Base-by-base conservation (phyloP, 2,797 vertebrate genomes). In the Cichlasoma orientale region DNA sequence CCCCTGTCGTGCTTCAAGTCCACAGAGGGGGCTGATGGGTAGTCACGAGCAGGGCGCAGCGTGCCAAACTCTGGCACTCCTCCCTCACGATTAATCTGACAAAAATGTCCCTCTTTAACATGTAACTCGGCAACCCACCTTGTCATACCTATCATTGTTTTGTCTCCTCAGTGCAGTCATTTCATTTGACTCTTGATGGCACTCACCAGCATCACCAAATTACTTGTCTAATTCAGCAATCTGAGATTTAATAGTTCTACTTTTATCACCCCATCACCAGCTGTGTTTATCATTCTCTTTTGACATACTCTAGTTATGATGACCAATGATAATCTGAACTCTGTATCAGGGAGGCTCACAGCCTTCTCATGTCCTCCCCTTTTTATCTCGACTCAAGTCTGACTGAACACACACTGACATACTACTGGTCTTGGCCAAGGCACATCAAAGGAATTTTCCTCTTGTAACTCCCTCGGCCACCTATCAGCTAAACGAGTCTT, bases 41-140 rank as follows among this genome's bases (percentile, higher is more conserved):
- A 93, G 91, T 95, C 93, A 94, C 90, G 89, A 94, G 92, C 86
- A 12, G 92, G 86, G 86, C 80, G 89, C 76, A 77, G 79, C 78
- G 74, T 91, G 84, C 91, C 86, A 89, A 93, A 93, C 84, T 84
- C 86, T 86, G 85, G 88, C 88, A 86, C 82, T 88, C 85, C 85
- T 87, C 82, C 82, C 86, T 92, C 86, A 91, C 79, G 80, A 90
- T 87, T 78, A 89, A 79, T 78, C 83, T 70, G 75, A 75, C 58
- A 82, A 79, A 72, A 53, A 66, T 18, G 1, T 29, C 52, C 74
- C 82, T 72, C 50, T 71, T 79, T 56, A 29, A 50, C 50, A 16
- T 79, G 77, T 78, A 78, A 74, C 77, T 19, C 44, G 70, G 77
- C 76, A 82, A 56, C 73, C 77, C 81, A 75, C 77, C 82, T 70